Conservation (phyloP, 1,140 invertebrate genomes). For the Hyposmocoma kahamanoa region DNA sequence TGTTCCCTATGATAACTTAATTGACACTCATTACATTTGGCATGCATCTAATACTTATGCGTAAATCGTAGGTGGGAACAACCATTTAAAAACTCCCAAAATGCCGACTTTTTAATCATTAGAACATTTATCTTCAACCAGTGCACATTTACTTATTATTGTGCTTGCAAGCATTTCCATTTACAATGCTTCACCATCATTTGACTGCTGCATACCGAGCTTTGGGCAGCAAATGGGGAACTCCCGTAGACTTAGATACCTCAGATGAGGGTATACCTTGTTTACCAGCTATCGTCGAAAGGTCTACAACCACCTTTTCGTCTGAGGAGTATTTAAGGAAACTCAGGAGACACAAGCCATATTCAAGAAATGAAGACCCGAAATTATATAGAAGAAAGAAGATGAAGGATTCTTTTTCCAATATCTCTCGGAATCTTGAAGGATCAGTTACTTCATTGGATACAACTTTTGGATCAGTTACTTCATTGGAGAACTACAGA, state of each 20-base stretch:
- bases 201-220: constrained; percentile 35
- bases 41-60: no score
- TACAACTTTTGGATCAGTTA: no score
- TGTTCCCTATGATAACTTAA: no score
- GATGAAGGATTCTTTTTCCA: constrained; percentile 17
- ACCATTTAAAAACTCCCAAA: no score
- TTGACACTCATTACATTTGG: no score
- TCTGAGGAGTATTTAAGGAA: constrained; percentile 37
- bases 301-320: constrained; percentile 32
- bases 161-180: neutral
- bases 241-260: constrained; percentile 33
- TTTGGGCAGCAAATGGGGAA: constrained; percentile 43
- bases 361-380: constrained; percentile 7
- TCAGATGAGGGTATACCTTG: constrained; percentile 16
- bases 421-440: constrained; percentile 15
- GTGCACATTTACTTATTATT: neutral
- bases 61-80: no score
- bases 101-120: no score
- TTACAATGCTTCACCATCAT: constrained; percentile 42
- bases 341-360: constrained; percentile 18
- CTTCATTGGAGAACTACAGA: no score
- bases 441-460: neutral
- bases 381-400: constrained; percentile 3
- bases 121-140: no score
- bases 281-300: constrained; percentile 29